phyloP scores from a whole-genome alignment of 2,888 invertebrate genomes.

The Urechis unicinctus region DNA sequence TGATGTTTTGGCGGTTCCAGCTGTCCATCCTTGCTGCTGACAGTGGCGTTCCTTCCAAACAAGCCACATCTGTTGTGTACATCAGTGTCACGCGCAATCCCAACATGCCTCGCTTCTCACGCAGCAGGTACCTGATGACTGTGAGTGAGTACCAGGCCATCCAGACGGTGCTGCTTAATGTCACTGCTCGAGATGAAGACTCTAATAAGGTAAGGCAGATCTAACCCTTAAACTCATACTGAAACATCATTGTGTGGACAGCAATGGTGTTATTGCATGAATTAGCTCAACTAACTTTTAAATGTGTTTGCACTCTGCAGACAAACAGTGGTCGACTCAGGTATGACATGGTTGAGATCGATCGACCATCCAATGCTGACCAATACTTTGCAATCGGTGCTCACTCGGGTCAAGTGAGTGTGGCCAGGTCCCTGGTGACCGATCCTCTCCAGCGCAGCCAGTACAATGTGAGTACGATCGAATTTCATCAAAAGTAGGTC shows the following conservation, averaged over 20 bases:
- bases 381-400: constrained; percentile 31
- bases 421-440: constrained; percentile 17
- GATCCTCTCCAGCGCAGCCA: not conserved
- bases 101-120: constrained; percentile 22
- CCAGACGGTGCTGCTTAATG: constrained; percentile 1
- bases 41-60: constrained; percentile 22
- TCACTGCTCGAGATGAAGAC: constrained; percentile 10
- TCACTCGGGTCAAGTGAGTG: constrained; percentile 26
- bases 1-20: constrained; percentile 16
- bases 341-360: constrained; percentile 8
- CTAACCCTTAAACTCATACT: no score
- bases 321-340: constrained; percentile 13
- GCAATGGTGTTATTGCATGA: not conserved
- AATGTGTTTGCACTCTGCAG: constrained; percentile 9
- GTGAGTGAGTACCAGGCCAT: constrained; percentile 5
- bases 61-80: constrained; percentile 24
- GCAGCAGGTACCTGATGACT: constrained; percentile 8
- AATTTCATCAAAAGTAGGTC: no score
- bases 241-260: not conserved
- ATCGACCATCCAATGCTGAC: constrained; percentile 11
- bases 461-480: no score
- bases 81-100: constrained; percentile 33
- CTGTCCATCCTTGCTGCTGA: constrained; percentile 25
- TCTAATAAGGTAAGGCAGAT: constrained; percentile 5
- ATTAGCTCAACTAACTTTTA: no score